Evolutionary conservation across 2,888 invertebrate species (phyloP), one percentile per base, ranked within the genome.

Genomic region (Eretmocerus hayati): DNA sequence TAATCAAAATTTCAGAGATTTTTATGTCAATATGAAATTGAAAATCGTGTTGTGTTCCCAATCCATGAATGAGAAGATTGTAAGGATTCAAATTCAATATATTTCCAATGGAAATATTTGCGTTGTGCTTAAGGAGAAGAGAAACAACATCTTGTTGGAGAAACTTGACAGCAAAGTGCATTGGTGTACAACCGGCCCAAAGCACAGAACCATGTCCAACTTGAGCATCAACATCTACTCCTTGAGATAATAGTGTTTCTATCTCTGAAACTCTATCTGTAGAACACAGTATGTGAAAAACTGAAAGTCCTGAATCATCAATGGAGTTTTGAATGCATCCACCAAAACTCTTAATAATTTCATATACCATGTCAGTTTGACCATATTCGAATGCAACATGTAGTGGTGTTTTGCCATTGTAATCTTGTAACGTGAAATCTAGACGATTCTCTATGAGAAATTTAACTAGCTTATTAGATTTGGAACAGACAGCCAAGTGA

Each of bases 301-400:
- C 19, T 5, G 32, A 16, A 16, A 48, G 18, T 0, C 48, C 48
- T 22, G 42, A 33, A 4, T n/a, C 9, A n/a, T 48, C 48, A 1
- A 5, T 19, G 2, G 4, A 43, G 13, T 9, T 4, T n/a, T 2
- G 23, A 8, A 8, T 38, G 33, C 4, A 48, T 9, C 15, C 42
- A 11, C 19, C 39, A 19, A 4, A 42, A n/a, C n/a, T n/a, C n/a
- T n/a, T n/a, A n/a, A n/a, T 13, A 2, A 43, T 42, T 4, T n/a
- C 30, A 18, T 26, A 9, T 4, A 5, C 20, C 3, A 13, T 31
- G 6, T 31, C 13, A 9, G 13, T n/a, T 19, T 42, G 8, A 6
- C 43, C 42, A 20, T 31, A 39, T n/a, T 48, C 37, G n/a, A 48
- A 19, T 8, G 49, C 49, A 5, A 48, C 20, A 19, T 48, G 48